These are phyloP conservation scores for Aphaenogaster ashmeadi DNA, from an alignment of 1,140 invertebrate genomes.

Conservation along the genomic window DNA sequence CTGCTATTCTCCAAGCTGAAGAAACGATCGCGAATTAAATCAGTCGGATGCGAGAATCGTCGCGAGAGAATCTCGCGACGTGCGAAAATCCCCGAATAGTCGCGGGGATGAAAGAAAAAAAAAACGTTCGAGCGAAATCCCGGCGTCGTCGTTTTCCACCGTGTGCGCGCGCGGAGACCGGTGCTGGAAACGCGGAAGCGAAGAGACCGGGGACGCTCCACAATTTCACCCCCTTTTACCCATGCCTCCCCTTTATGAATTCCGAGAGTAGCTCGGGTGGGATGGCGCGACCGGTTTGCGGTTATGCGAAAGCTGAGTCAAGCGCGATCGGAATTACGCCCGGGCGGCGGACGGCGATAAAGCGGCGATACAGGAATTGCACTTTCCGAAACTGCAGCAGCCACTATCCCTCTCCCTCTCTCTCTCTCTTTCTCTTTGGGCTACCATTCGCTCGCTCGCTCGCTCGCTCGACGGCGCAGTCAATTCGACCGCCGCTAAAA, in stretches of 20 bases:
- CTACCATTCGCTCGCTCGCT: slow-evolving; percentile 17
- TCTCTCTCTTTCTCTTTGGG: background rate
- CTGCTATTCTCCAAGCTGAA: background rate
- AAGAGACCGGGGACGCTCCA: slow-evolving; percentile 26
- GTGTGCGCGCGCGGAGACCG: background rate
- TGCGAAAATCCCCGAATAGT: background rate
- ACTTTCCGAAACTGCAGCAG: slow-evolving; percentile 74
- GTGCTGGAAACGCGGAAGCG: background rate
- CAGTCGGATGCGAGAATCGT: background rate
- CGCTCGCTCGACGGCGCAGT: slow-evolving; percentile 45
- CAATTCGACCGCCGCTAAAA: slow-evolving; percentile 68
- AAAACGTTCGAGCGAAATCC: background rate
- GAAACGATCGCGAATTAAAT: slow-evolving; percentile 3
- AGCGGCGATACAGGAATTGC: slow-evolving; percentile 77
- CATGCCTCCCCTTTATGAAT: slow-evolving; percentile 73
- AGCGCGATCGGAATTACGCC: slow-evolving; percentile 79
- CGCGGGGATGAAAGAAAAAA: background rate
- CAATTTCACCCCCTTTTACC: slow-evolving; percentile 72
- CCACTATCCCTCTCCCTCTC: background rate
- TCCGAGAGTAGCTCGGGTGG: slow-evolving; percentile 68
- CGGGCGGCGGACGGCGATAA: slow-evolving; percentile 74
- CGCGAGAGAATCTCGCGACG: background rate
- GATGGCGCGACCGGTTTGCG: slow-evolving; percentile 71
- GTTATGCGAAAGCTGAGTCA: slow-evolving; percentile 80
- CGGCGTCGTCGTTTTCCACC: slow-evolving; percentile 7